Base-by-base conservation (phyloP, 2,113 vertebrate species). In the Aix galericulata region DNA sequence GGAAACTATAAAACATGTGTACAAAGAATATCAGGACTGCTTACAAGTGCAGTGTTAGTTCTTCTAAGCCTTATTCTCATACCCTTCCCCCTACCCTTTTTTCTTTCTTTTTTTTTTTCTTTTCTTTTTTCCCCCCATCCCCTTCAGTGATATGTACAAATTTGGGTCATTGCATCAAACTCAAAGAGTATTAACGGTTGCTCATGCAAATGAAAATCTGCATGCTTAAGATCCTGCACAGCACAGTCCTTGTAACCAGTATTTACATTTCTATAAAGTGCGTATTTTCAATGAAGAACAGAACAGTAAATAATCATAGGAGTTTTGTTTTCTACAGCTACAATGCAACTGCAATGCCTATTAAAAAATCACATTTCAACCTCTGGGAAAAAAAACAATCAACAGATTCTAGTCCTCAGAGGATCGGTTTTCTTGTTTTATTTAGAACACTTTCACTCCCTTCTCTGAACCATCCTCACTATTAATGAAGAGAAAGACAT, bases 301-400 rank as follows among this genome's bases (percentile, higher is more conserved):
- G 46, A 81, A 36, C 15, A 71, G 85, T 48, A 86, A 82, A 60
- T 3, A 86, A 48, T 46, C 88, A 72, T 0, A 89, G 59, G 63
- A 86, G 69, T 46, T 82, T 50, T 74, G 89, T 56, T 86, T 77
- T 80, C 85, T 83, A 91, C 68, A 95, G 69, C 86, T 74, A 82
- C 48, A 48, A 40, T 3, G 53, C 52, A 91, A 88, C 20, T 42
- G 58, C 36, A 91, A n/a, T 11, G 40, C 34, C 88, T 53, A 62
- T 38, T 73, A 86, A 58, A 92, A 92, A 91, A 6, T 21, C 26
- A 29, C 55, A 62, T 73, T 79, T 89, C 83, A 60, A 69, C 76
- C 12, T 3, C 44, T 77, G 64, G 34, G 63, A 94, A 92, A 96
- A 96, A 44, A 48, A 71, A 2, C 66, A 17, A 78, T 71, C 63